Evolutionary conservation across 2,113 vertebrate species (phyloP).

Genomic region (Desmodus rotundus): DNA sequence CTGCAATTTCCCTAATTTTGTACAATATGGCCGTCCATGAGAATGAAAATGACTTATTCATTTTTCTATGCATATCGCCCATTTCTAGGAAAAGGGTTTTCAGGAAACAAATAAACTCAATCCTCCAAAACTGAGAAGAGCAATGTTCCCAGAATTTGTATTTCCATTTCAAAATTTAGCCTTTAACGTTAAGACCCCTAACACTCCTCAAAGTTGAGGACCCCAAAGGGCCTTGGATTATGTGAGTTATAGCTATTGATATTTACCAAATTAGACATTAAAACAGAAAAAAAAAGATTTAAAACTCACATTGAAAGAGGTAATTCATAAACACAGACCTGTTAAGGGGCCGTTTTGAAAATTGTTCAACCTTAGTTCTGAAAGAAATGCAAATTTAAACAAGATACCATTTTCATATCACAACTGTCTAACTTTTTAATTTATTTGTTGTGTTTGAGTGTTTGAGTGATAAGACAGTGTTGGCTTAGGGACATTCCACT

Average conservation of each 20-base stretch:
- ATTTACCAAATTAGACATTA: not conserved
- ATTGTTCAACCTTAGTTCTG: not conserved
- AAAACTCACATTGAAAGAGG: not conserved
- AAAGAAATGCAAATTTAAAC: not conserved
- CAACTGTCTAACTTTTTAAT: not conserved
- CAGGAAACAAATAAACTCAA: not conserved
- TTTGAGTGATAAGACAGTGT: not conserved
- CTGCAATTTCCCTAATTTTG: not conserved
- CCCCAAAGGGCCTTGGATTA: not conserved
- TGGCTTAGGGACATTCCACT: not conserved
- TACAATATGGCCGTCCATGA: not conserved
- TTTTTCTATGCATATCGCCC: not conserved
- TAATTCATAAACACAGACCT: not conserved
- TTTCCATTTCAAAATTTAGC: not conserved
- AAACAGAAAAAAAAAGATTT: not conserved
- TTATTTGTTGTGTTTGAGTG: not conserved
- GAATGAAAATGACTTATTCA: not conserved
- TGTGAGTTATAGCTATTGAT: not conserved
- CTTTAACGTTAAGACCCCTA: not conserved
- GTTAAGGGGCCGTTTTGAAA: not conserved
- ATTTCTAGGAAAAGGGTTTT: not conserved
- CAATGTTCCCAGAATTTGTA: not conserved
- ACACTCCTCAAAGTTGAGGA: not conserved
- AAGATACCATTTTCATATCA: not conserved
- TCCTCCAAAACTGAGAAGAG: not conserved